These are phyloP conservation scores for Eupithecia vulgata DNA, from an alignment of 2,888 invertebrate species.

Conservation along the genomic window DNA sequence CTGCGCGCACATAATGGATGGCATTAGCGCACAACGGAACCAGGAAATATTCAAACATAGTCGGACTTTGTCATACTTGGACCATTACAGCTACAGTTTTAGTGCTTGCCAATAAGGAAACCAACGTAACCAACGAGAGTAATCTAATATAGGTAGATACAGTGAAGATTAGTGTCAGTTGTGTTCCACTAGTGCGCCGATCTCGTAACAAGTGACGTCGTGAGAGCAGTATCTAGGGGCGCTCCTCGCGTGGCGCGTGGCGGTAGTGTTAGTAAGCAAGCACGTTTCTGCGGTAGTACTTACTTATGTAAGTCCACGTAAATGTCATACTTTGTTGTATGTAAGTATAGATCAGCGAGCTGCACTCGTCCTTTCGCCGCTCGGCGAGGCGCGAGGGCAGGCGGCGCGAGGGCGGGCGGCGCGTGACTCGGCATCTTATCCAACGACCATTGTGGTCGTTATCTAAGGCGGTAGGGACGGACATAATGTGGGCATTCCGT, in stretches of 20 bases:
- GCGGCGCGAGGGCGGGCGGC: neutral
- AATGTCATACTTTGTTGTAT: no score
- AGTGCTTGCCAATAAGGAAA: neutral
- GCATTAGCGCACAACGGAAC: neutral
- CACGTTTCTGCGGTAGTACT: no score
- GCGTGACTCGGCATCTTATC: neutral
- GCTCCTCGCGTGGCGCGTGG: no score
- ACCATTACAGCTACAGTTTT: neutral
- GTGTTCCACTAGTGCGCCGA: no score
- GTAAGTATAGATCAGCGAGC: neutral
- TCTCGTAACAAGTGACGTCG: no score
- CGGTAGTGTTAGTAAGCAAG: no score
- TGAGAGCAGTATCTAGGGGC: no score
- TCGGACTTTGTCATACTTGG: neutral
- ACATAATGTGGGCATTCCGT: conserved; percentile 3
- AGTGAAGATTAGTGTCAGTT: neutral
- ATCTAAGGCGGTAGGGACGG: neutral
- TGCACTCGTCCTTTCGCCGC: neutral
- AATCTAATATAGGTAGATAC: neutral
- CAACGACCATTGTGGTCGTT: conserved; percentile 14
- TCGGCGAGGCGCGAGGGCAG: neutral
- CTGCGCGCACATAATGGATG: conserved; percentile 13
- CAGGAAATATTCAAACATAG: conserved; percentile 9
- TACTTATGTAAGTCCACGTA: no score
- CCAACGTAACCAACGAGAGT: neutral